Base-by-base conservation (phyloP, 2,797 vertebrate species). In the Danio choprae region DNA sequence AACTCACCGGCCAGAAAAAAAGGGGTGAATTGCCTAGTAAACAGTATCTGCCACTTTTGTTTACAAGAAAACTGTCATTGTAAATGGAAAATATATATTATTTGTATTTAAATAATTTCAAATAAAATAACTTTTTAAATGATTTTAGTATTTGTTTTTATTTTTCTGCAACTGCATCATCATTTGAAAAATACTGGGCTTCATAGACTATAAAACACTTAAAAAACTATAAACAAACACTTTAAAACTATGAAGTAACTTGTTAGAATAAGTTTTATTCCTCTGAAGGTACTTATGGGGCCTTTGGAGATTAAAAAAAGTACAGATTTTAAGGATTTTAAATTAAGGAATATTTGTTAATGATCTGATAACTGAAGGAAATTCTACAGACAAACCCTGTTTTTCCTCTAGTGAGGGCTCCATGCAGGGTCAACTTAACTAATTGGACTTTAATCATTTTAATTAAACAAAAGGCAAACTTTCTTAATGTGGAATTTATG, bases 71-170 rank as follows among this genome's bases (percentile, higher is more conserved):
- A 92, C 93, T 95, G 91, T 95, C 94, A 95, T 94, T 96, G 94
- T 93, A 95, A 95, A 92, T 95, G 91, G 93, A 95, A 93, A 91
- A 93, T 93, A 96, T 91, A 90, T 93, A 95, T 93, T 95, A 94
- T 96, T 96, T 97, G 95, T 98, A 96, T 95, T 95, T 95, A 93
- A 95, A 88, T 95, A 95, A 94, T 94, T 96, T 95, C 94, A 96
- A 98, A 97, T 98, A 97, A 98, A 98, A 93, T 85, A 92, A 92
- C 87, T 94, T 92, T 94, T 92, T 92, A 95, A 93, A 84, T 92
- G 59, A 63, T 63, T 46, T 12, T 78, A 71, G 79, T 83, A 55
- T 77, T 58, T 20, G 16, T 58, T 59, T 5, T 36, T 50, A n/a
- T 12, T 6, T 6, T 4, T 15, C 15, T 38, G 6, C 36, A 22